phyloP scores from a whole-genome alignment of 2,113 vertebrate species.

The Hucho hucho region DNA sequence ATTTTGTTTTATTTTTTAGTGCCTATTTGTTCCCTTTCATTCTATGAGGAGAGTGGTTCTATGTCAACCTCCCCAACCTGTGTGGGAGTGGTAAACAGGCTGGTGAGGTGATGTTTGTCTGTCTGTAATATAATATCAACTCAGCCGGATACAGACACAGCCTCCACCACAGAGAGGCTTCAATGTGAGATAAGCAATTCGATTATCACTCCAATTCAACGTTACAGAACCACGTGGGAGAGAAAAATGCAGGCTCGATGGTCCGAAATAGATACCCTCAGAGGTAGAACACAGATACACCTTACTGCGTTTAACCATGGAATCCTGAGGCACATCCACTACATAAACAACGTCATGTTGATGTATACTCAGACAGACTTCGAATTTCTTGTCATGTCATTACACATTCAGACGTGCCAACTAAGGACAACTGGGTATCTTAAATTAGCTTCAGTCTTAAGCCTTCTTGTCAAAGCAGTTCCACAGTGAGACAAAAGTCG shows the following conservation, averaged over 20 bases:
- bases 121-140: constrained; percentile 55
- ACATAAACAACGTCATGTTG: background rate
- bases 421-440: background rate
- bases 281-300: constrained; percentile 7
- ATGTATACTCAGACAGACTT: background rate
- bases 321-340: background rate
- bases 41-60: constrained; percentile 24
- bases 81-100: constrained; percentile 27
- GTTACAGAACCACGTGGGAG: constrained; percentile 24
- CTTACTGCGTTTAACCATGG: constrained; percentile 5
- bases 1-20: background rate
- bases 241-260: constrained; percentile 37
- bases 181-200: constrained; percentile 47
- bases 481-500: background rate
- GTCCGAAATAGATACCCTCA: constrained; percentile 44
- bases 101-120: constrained; percentile 36
- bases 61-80: constrained; percentile 9
- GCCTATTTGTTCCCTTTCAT: background rate
- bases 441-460: background rate
- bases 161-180: constrained; percentile 32
- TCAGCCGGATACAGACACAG: constrained; percentile 36
- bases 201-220: constrained; percentile 41
- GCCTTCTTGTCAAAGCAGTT: background rate
- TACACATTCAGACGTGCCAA: background rate
- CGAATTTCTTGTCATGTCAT: background rate